Percentiles rank a stretch among this genome's conserved stretches.
Evolutionary conservation across 2,888 invertebrate species (phyloP).

Genomic region (Oligia fasciuncula): DNA sequence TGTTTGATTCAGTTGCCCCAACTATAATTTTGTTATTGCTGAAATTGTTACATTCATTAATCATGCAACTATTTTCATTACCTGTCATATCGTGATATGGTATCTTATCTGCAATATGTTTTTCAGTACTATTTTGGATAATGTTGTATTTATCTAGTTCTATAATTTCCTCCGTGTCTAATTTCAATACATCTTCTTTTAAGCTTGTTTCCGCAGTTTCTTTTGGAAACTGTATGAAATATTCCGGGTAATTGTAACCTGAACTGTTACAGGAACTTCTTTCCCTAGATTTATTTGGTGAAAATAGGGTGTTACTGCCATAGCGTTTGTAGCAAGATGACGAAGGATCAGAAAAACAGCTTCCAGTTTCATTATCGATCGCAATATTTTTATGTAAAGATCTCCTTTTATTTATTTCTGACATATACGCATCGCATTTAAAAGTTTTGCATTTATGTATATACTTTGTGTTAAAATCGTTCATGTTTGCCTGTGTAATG

Average conservation of each 20-base stretch:
- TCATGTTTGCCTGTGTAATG: conserved; percentile 5
- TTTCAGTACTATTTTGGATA: background rate
- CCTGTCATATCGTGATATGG: background rate
- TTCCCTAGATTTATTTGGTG: conserved; percentile 37
- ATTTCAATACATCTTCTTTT: conserved; percentile 58
- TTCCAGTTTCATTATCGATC: conserved; percentile 25
- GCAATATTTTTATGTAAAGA: conserved; percentile 34
- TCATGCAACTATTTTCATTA: conserved; percentile 5
- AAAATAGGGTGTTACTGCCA: conserved; percentile 19
- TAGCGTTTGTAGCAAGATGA: conserved; percentile 46
- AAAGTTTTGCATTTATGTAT: conserved; percentile 19
- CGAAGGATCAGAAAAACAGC: conserved; percentile 44
- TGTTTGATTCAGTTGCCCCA: conserved; percentile 10
- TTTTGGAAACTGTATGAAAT: conserved; percentile 58
- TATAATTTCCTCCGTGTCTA: conserved; percentile 39
- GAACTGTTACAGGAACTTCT: conserved; percentile 63
- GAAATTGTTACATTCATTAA: background rate
- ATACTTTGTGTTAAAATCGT: conserved; percentile 9
- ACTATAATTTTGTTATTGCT: background rate
- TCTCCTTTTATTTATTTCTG: conserved; percentile 31
- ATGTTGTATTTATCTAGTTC: conserved; percentile 26
- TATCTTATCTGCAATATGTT: background rate
- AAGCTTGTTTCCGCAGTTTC: conserved; percentile 53
- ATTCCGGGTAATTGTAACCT: conserved; percentile 54
- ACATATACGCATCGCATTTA: conserved; percentile 36